Evolutionary conservation across 2,113 vertebrate genomes (phyloP), one percentile per base, ranked within the genome.

Genomic region (Crotalus helleri): DNA sequence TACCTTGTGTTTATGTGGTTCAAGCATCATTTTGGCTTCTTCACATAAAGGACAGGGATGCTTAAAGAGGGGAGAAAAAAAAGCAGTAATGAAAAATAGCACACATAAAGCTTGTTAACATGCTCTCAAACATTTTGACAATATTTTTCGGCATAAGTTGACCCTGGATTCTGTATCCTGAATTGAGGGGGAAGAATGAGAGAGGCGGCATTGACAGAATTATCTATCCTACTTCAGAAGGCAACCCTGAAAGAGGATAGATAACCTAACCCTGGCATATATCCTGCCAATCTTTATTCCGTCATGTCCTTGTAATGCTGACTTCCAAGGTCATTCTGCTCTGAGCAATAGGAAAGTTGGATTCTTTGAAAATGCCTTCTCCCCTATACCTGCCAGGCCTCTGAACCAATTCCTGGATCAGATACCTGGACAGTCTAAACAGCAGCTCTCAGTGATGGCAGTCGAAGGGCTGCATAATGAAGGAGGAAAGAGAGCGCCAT

Each of bases 31-130:
- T 95, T 98, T 99, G 88, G 98, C 98, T 97, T 98, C 98, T 91
- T 98, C 98, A 96, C 98, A 99, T 24, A 99, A 97, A 3, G 98
- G 98, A 90, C 98, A 99, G 0, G 97, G 98, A 94, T 98, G 96
- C 98, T 99, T 93, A 55, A 96, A 26, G 24, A 95, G 53, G n/a
- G 88, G 64, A 58, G 29, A 74, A 96, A 95, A 49, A 95, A 46
- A 92, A 93, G 51, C 85, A 51, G 93, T 21, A 44, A 93, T 95
- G 88, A 85, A 93, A 95, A 90, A 74, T 95, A 15, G 88, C 11
- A 91, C 64, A 85, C n/a, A 87, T 51, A 87, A 51, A 87, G 24
- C 85, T 87, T 53, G 10, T 17, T 86, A 61, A 94, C 69, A 93
- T 69, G 55, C 12, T 54, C 9, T 69, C 49, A 44, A 39, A 4